Base-by-base conservation (phyloP, 2,888 invertebrate genomes). In the Mimachlamys varia region DNA sequence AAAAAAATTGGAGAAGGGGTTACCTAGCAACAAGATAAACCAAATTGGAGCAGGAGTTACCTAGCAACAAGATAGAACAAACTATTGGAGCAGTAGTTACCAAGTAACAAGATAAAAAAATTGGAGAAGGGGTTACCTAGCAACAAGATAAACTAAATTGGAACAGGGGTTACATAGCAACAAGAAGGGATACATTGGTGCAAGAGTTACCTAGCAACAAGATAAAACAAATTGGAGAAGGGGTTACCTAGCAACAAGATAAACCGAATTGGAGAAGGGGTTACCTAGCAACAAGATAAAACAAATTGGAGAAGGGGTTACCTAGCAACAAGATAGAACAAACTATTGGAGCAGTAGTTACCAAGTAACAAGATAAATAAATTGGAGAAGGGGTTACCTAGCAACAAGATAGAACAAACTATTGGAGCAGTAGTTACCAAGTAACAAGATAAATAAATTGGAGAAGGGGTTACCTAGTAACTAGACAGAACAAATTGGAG, bases 1-100 rank as follows among this genome's bases (percentile, higher is more conserved):
- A 99, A 0, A 97, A 97, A 97, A 97, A 76, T 97, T 97, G 22
- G 96, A 97, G 96, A 99, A 99, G 0, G 99, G 99, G 94, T 97
- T 97, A 33, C 76, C 76, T 76, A 76, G 76, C 76, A 76, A 62
- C 62, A 62, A 62, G 62, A 62, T 62, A 10, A 3, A 22, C 0
- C 7, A 62, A 62, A 0, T 62, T 22, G 3, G 22, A 62, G n/a
- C 22, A n/a, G 7, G 10, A n/a, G 62, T 5, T n/a, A 22, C n/a
- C 62, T 62, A 62, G 62, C 62, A n/a, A 62, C n/a, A 62, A 62
- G 62, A 22, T n/a, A 99, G 0, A 97, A 97, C 0, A 97, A 97
- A 76, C 97, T n/a, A n/a, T n/a, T 97, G 22, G 96, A 97, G 96
- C 99, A 99, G 0, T 99, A 99, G 94, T 97, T 97, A 76, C 76